A percentile compares a stretch with the other conserved stretches of the same genome.
phyloP scores from a whole-genome alignment of 92 coral and sea anemone genomes.

The Metridium senile region DNA sequence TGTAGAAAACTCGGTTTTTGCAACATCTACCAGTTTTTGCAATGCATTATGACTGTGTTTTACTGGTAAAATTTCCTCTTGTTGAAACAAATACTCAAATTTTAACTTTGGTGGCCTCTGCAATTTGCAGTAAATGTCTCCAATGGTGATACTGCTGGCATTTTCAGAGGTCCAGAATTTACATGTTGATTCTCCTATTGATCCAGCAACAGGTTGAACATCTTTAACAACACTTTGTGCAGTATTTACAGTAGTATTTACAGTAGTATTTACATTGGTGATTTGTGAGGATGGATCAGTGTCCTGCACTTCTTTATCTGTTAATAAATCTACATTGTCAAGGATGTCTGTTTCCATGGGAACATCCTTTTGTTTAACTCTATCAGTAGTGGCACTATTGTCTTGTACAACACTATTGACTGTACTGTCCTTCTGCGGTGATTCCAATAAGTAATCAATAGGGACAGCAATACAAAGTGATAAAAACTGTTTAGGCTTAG shows the following conservation, averaged over 20 bases:
- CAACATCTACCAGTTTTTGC: slow-evolving; percentile 76
- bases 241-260: neutral
- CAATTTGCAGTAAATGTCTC: slow-evolving; percentile 81
- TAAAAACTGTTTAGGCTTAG: slow-evolving; percentile 37
- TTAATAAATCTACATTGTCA: slow-evolving; percentile 1
- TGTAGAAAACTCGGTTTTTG: slow-evolving; percentile 68
- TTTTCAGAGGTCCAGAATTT: slow-evolving; percentile 72
- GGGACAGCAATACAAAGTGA: slow-evolving; percentile 64
- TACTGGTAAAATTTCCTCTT: slow-evolving; percentile 37
- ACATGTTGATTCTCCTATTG: slow-evolving; percentile 19
- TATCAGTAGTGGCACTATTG: slow-evolving; percentile 3
- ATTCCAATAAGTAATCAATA: slow-evolving; percentile 30
- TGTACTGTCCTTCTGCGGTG: neutral
- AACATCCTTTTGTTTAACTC: slow-evolving; percentile 11
- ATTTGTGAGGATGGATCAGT: neutral
- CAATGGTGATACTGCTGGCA: slow-evolving; percentile 79
- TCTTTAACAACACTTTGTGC: slow-evolving; percentile 12
- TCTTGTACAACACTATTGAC: neutral
- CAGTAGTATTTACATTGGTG: neutral
- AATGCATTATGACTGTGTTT: slow-evolving; percentile 69
- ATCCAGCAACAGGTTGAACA: slow-evolving; percentile 10
- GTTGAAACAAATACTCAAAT: slow-evolving; percentile 75
- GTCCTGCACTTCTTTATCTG: slow-evolving; percentile 3
- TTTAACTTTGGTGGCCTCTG: slow-evolving; percentile 83
- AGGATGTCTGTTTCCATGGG: neutral